phyloP scores from a whole-genome alignment of 2,113 vertebrate species.

The Macquaria ambigua region DNA sequence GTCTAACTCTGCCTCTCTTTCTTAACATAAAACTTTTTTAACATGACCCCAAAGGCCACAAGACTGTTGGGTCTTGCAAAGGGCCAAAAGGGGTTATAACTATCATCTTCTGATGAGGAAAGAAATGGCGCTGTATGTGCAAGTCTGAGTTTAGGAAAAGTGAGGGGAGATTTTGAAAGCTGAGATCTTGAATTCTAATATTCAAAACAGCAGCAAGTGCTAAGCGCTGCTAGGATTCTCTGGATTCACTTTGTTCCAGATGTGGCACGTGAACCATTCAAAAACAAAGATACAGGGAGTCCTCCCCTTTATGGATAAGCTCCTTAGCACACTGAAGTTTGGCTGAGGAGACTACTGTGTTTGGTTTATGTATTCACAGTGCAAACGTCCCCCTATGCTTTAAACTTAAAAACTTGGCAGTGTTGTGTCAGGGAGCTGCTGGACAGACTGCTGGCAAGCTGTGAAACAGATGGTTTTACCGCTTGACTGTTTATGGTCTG shows the following conservation, averaged over 20 bases:
- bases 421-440: constrained; percentile 13
- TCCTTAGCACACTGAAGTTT: neutral
- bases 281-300: neutral
- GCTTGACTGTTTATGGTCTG: constrained; percentile 7
- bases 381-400: neutral
- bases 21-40: neutral
- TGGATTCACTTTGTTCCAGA: neutral
- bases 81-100: too few relatives aligned
- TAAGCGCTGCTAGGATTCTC: neutral
- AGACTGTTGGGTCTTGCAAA: neutral
- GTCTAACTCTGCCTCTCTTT: neutral
- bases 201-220: neutral
- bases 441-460: constrained; percentile 36
- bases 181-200: too few relatives aligned
- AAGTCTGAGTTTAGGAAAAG: too few relatives aligned
- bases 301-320: constrained; percentile 7
- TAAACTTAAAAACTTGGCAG: constrained; percentile 21
- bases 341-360: neutral
- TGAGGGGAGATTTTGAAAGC: too few relatives aligned
- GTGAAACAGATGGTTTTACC: constrained; percentile 31
- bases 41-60: neutral
- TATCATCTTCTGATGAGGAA: neutral
- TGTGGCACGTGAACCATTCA: neutral
- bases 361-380: constrained; percentile 11
- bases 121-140: too few relatives aligned